phyloP scores from a whole-genome alignment of 2,797 vertebrate species.

The Channallabes apus region DNA sequence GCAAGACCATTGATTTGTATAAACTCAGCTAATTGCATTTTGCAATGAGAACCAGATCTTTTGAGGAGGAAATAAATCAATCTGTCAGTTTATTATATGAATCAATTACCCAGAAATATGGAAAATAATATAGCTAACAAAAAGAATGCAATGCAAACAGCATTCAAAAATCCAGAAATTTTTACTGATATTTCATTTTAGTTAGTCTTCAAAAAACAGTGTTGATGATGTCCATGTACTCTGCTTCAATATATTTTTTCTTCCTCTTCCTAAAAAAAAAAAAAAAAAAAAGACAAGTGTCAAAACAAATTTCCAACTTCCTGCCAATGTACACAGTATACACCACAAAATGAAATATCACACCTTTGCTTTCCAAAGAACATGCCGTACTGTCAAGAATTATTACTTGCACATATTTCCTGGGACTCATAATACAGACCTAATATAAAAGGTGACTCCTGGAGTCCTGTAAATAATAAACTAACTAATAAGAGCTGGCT shows the following conservation, averaged over 20 bases:
- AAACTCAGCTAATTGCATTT: slow-evolving; percentile 33
- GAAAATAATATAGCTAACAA: slow-evolving; percentile 15
- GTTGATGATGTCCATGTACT: slow-evolving; percentile 84
- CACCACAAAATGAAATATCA: slow-evolving; percentile 19
- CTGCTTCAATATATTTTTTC: slow-evolving; percentile 76
- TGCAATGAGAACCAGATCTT: slow-evolving; percentile 4
- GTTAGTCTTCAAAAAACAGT: slow-evolving; percentile 58
- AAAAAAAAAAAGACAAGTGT: slow-evolving; percentile 23
- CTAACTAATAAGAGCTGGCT: neutral
- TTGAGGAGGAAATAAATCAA: slow-evolving; percentile 19
- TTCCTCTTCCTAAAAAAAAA: slow-evolving; percentile 73
- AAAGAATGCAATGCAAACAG: neutral
- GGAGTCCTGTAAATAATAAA: slow-evolving; percentile 22
- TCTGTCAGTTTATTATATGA: slow-evolving; percentile 14
- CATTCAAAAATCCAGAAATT: neutral
- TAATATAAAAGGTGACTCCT: neutral
- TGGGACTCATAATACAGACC: neutral
- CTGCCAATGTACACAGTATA: neutral
- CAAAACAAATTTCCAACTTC: neutral
- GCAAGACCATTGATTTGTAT: slow-evolving; percentile 29
- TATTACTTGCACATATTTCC: slow-evolving; percentile 10
- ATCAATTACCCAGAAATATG: slow-evolving; percentile 29
- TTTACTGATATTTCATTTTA: neutral
- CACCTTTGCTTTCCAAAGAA: slow-evolving; percentile 1
- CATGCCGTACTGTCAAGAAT: slow-evolving; percentile 9